These are phyloP conservation scores for Sinhomidia bicolor DNA, from an alignment of 2,888 invertebrate genomes.

Conservation along the genomic window DNA sequence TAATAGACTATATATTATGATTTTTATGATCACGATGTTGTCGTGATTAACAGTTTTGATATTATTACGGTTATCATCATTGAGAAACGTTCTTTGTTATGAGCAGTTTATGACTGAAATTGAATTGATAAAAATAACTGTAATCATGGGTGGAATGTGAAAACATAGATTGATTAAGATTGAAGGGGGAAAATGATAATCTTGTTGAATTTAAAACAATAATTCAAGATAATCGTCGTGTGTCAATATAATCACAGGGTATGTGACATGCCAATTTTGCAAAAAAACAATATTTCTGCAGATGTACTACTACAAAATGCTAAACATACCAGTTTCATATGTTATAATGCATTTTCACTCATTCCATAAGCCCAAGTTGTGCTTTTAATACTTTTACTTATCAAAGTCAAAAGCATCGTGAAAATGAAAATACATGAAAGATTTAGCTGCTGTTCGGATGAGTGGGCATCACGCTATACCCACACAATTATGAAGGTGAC, in stretches of 20 bases:
- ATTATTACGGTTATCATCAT: too few relatives aligned
- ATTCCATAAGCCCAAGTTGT: not conserved
- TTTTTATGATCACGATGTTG: too few relatives aligned
- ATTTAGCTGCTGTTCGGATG: not conserved
- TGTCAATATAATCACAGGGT: not conserved
- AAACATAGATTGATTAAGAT: not conserved
- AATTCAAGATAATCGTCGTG: not conserved
- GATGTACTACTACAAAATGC: not conserved
- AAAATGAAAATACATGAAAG: not conserved
- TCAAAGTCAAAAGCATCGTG: not conserved
- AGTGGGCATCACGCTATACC: slow-evolving; percentile 30
- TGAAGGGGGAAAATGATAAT: slow-evolving; percentile 6
- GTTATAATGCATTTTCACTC: not conserved
- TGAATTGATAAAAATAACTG: not conserved
- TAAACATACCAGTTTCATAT: not conserved
- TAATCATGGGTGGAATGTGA: not conserved
- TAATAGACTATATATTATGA: too few relatives aligned
- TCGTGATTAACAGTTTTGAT: too few relatives aligned
- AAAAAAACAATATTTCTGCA: not conserved
- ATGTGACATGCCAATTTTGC: not conserved
- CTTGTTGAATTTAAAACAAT: not conserved
- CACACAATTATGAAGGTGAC: slow-evolving; percentile 50
- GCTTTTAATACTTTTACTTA: not conserved
- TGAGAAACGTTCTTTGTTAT: too few relatives aligned
- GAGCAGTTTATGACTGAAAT: not conserved